Percentiles rank a stretch among this genome's conserved stretches.
Conservation (phyloP, 2,888 invertebrate genomes). For the Clostera curtula region DNA sequence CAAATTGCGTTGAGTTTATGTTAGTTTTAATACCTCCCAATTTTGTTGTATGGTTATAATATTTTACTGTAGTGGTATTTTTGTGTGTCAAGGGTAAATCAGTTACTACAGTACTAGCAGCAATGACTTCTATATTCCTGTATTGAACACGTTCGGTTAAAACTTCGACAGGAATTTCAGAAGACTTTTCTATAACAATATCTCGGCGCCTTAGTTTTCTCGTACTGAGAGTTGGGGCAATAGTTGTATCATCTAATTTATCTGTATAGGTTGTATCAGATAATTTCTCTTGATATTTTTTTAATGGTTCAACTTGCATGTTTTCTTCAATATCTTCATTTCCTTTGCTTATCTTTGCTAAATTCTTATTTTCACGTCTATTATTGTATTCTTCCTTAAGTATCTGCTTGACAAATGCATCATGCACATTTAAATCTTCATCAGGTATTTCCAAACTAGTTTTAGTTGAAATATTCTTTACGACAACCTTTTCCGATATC, state of each 20-base stretch:
- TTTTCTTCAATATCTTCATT: slow-evolving; percentile 5
- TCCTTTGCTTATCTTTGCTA: slow-evolving; percentile 7
- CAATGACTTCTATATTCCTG: slow-evolving; percentile 4
- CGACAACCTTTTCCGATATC: slow-evolving; percentile 38
- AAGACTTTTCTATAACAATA: slow-evolving; percentile 1
- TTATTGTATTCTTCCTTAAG: slow-evolving; percentile 41
- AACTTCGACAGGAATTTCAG: not conserved
- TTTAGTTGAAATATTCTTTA: slow-evolving; percentile 17
- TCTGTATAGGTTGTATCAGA: slow-evolving; percentile 5
- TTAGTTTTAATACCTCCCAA: too few species aligned
- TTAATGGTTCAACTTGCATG: slow-evolving; percentile 13
- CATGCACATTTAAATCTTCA: slow-evolving; percentile 34
- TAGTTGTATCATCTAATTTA: too few species aligned
- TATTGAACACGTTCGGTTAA: not conserved
- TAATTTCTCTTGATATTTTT: slow-evolving; percentile 5
- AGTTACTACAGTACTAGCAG: too few species aligned
- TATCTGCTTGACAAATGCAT: slow-evolving; percentile 38
- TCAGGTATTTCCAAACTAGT: slow-evolving; percentile 34
- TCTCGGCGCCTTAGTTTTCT: too few species aligned
- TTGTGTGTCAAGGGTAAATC: too few species aligned
- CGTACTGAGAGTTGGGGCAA: too few species aligned
- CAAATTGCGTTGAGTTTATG: too few species aligned
- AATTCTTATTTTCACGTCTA: slow-evolving; percentile 16
- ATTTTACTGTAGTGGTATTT: too few species aligned
- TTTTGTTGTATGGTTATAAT: too few species aligned